These are phyloP conservation scores for Meiosimyza platycephala DNA, from an alignment of 2,888 invertebrate genomes.

Conservation along the genomic window DNA sequence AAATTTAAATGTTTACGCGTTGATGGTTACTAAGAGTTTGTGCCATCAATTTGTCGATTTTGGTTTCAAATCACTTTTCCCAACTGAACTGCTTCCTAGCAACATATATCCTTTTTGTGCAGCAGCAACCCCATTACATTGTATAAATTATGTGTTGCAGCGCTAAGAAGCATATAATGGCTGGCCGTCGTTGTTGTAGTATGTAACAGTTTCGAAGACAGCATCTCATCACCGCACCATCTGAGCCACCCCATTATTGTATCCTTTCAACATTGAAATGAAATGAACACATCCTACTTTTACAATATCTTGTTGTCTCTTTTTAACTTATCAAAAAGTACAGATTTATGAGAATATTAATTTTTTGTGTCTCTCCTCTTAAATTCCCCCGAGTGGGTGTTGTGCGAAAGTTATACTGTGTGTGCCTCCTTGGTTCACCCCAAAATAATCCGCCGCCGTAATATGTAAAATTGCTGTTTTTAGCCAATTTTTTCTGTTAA, in stretches of 20 bases:
- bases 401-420: no score
- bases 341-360: no score
- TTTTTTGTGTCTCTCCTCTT: no score
- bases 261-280: no score
- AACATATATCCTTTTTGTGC: slow-evolving; percentile 30
- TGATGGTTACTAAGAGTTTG: slow-evolving; percentile 65
- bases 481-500: background rate
- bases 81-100: slow-evolving; percentile 38
- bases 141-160: background rate
- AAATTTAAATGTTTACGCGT: slow-evolving; percentile 56
- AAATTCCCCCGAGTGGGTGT: no score
- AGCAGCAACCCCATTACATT: slow-evolving; percentile 37
- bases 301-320: slow-evolving; percentile 7
- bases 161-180: slow-evolving; percentile 7
- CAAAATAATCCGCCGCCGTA: background rate
- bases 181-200: background rate
- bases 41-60: slow-evolving; percentile 50
- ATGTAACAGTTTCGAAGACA: background rate
- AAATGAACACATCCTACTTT: slow-evolving; percentile 17
- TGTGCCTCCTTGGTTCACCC: no score
- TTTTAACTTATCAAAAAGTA: background rate
- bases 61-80: slow-evolving; percentile 49
- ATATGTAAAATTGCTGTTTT: background rate
- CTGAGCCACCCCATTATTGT: no score
- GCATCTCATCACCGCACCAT: background rate